Conservation (phyloP, 2,113 vertebrate genomes). For the Parus major region DNA sequence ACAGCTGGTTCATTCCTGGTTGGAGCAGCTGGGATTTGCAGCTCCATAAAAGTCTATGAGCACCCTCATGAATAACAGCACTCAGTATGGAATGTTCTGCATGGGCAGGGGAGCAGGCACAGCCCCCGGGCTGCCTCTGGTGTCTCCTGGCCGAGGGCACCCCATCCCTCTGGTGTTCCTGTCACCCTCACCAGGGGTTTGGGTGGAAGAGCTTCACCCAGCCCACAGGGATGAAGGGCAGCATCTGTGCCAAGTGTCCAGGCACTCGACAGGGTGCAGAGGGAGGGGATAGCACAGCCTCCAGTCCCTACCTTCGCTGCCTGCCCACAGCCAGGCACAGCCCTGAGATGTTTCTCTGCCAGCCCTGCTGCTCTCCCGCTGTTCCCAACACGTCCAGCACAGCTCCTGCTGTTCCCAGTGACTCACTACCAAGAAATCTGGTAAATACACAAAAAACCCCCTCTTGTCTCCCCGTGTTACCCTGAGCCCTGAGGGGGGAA, state of each 20-base stretch:
- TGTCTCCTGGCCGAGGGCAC: neutral
- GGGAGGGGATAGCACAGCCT: neutral
- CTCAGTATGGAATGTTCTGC: neutral
- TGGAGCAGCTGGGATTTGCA: constrained; percentile 25
- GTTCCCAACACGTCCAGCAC: neutral
- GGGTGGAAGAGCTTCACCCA: neutral
- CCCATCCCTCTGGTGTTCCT: neutral
- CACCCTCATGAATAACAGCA: neutral
- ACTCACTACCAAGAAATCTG: neutral
- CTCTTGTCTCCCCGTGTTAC: neutral
- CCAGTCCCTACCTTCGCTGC: accelerated
- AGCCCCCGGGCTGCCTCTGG: neutral
- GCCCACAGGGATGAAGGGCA: neutral
- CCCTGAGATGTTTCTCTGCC: neutral
- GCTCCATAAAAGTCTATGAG: neutral
- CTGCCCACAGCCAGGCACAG: neutral
- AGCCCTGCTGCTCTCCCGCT: neutral
- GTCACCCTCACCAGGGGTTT: neutral
- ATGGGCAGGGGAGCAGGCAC: neutral
- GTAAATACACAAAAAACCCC: neutral
- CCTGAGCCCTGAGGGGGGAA: neutral
- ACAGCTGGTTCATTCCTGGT: neutral
- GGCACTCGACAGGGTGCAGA: neutral
- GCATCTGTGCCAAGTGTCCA: neutral
- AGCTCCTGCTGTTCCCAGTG: neutral